Base-by-base conservation (phyloP, 2,888 invertebrate species). In the Dascillus cervinus region DNA sequence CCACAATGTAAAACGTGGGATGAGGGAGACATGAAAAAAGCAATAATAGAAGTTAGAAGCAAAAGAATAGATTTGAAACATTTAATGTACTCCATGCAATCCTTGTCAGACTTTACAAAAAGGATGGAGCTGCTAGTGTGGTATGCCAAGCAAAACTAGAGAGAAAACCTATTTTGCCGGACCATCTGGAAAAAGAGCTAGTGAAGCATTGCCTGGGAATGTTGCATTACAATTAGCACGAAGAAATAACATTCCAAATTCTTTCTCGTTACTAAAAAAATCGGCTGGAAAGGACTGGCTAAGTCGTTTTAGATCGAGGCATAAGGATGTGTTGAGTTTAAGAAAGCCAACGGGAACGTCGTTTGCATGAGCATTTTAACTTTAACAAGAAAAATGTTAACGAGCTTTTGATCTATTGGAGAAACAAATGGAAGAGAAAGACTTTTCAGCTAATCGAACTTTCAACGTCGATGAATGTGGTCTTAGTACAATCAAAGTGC, bases 391-490 rank as follows among this genome's bases (percentile, higher is more conserved):
- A 25, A 25, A 13, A 25, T 3, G 23, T 23, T 9, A 12, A 23
- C 5, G 10, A 23, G 10, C 12, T 25, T 25, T 25, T 25, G 13
- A 25, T 13, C 13, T 25, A 9, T 13, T 25, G 12, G 25, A 25
- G n/a, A 25, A 4, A 4, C 3, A 13, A 25, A 25, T 25, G 25
- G 13, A 25, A 25, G 13, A 25, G 12, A 25, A 25, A n/a, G 14
- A 4, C 14, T 25, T 25, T 25, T 13, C 25, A 25, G 32, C 48
- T 21, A 37, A 41, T 27, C 32, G 41, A 11, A 43, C 56, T 27
- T 56, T 44, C 29, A 57, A 54, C 32, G 47, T 52, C 1, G 53
- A 57, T 29, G 55, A 56, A 39, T 54, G 50, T 12, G 56, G 56
- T 3, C 37, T 59, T 11, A 34, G 53, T 56, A 9, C 53, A 43